A percentile compares a stretch with the other conserved stretches of the same genome.
Conservation (phyloP, 2,888 invertebrate genomes). For the Prosapia bicincta region DNA sequence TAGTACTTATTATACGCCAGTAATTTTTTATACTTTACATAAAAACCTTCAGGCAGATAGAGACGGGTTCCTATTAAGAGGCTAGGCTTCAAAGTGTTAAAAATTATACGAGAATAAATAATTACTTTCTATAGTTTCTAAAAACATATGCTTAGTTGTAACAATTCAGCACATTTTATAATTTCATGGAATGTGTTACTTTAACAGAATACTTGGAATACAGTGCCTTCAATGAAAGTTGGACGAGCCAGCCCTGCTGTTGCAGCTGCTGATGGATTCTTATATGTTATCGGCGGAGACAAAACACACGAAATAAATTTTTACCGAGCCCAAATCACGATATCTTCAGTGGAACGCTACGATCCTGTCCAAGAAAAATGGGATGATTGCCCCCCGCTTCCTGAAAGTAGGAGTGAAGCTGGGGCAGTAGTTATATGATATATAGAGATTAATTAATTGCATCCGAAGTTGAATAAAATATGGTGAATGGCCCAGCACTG, state of each 20-base stretch:
- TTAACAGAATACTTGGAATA: constrained; percentile 70
- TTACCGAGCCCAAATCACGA: constrained; percentile 80
- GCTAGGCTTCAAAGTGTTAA: no score
- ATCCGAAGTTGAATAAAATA: no score
- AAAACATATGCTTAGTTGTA: no score
- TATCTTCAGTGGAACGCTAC: constrained; percentile 79
- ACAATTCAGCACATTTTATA: no score
- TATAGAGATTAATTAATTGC: not conserved
- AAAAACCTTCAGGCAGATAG: no score
- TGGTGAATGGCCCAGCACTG: no score
- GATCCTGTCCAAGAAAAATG: constrained; percentile 75
- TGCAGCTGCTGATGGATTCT: constrained; percentile 74
- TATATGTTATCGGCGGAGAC: constrained; percentile 84
- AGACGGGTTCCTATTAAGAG: no score
- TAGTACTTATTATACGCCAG: no score
- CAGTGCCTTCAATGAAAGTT: constrained; percentile 67
- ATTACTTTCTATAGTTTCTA: no score
- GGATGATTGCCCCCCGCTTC: constrained; percentile 74
- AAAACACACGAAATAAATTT: constrained; percentile 76
- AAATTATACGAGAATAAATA: no score
- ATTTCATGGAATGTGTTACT: not conserved
- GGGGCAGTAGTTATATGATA: constrained; percentile 72
- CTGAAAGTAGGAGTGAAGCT: constrained; percentile 82
- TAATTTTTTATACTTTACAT: no score
- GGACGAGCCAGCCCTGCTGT: constrained; percentile 82